A percentile compares a stretch with the other conserved stretches of the same genome.
Conservation (phyloP, 2,888 invertebrate species). For the Dioctria rufipes region DNA sequence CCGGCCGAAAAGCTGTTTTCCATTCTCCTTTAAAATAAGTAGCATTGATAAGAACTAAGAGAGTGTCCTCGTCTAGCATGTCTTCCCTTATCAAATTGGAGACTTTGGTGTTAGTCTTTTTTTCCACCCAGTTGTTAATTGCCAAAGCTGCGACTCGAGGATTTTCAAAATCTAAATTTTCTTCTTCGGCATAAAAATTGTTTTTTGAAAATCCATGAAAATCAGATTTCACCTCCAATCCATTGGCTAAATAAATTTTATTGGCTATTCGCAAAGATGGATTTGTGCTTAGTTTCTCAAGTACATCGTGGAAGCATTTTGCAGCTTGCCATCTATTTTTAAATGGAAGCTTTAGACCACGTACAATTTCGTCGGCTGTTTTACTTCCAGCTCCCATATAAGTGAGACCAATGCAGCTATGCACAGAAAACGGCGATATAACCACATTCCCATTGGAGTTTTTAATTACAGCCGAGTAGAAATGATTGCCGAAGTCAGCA, state of each 20-base stretch:
- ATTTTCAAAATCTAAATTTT: slow-evolving; percentile 77
- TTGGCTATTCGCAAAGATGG: slow-evolving; percentile 77
- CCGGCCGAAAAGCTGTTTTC: slow-evolving; percentile 76
- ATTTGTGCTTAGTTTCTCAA: slow-evolving; percentile 64
- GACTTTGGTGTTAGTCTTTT: slow-evolving; percentile 87
- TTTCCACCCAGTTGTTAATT: slow-evolving; percentile 88
- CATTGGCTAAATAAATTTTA: slow-evolving; percentile 79
- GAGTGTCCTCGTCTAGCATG: slow-evolving; percentile 73
- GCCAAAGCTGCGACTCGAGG: slow-evolving; percentile 64
- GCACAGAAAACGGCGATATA: slow-evolving; percentile 83
- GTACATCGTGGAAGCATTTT: slow-evolving; percentile 63
- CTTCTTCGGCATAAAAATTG: slow-evolving; percentile 78
- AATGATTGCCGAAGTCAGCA: slow-evolving; percentile 52
- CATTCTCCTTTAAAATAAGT: slow-evolving; percentile 90
- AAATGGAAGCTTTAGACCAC: slow-evolving; percentile 74
- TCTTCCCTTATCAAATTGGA: slow-evolving; percentile 79
- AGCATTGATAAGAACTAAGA: slow-evolving; percentile 85
- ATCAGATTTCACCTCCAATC: slow-evolving; percentile 73
- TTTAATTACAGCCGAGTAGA: slow-evolving; percentile 64
- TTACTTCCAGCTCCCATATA: slow-evolving; percentile 80
- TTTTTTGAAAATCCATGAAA: slow-evolving; percentile 76
- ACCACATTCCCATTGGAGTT: slow-evolving; percentile 75
- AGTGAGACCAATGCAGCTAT: slow-evolving; percentile 78
- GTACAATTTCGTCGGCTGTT: slow-evolving; percentile 75
- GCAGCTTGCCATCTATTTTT: slow-evolving; percentile 63